These are phyloP conservation scores for Erpobdella octoculata DNA, from an alignment of 2,888 invertebrate genomes.

Conservation along the genomic window DNA sequence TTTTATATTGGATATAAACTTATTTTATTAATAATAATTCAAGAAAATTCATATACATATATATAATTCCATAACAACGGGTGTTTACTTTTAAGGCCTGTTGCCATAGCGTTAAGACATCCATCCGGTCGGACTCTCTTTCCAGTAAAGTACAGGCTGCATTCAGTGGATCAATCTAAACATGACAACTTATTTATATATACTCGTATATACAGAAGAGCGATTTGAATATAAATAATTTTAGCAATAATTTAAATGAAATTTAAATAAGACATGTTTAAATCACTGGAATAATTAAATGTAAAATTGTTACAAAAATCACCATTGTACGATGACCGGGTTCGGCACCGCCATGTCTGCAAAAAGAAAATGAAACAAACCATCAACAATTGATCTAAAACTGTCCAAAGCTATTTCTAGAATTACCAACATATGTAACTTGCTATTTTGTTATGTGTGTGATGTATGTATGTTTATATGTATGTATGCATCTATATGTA, in stretches of 20 bases:
- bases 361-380: neutral
- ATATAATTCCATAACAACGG: too few relatives aligned
- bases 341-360: constrained; percentile 64
- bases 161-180: constrained; percentile 32
- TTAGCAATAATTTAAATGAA: neutral
- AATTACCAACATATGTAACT: too few relatives aligned
- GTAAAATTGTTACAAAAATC: neutral
- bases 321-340: constrained; percentile 73
- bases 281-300: neutral
- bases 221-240: constrained; percentile 3
- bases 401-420: too few relatives aligned
- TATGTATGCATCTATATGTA: neutral
- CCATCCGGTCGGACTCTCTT: neutral
- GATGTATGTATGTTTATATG: neutral
- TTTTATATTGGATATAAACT: too few relatives aligned
- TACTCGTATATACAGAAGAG: neutral
- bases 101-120: constrained; percentile 9
- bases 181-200: too few relatives aligned
- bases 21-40: too few relatives aligned
- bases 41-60: too few relatives aligned
- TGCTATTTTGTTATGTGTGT: neutral
- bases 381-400: neutral
- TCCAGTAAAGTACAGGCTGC: constrained; percentile 29
- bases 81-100: constrained; percentile 19
- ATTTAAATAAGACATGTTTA: neutral